Percentiles rank a stretch among this genome's conserved stretches.
These are phyloP conservation scores for Hirtodrosophila histrioides DNA, from an alignment of 2,888 invertebrate genomes.

Conservation along the genomic window DNA sequence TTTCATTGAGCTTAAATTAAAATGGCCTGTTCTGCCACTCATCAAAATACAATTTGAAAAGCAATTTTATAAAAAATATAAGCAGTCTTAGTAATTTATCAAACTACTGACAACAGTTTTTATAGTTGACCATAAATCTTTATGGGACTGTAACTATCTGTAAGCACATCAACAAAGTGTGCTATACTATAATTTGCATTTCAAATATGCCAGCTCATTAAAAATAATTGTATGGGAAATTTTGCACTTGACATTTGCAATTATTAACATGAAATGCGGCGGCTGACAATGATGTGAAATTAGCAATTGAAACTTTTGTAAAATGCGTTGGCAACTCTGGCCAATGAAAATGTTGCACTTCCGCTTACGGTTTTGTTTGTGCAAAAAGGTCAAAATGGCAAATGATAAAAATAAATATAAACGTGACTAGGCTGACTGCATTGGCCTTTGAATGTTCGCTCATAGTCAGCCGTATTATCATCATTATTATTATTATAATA, in stretches of 20 bases:
- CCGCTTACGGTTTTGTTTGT: background rate
- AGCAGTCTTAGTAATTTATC: background rate
- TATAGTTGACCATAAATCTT: slow-evolving; percentile 2
- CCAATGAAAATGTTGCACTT: slow-evolving; percentile 19
- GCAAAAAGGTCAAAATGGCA: slow-evolving; percentile 3
- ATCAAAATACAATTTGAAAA: background rate
- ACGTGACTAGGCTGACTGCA: slow-evolving; percentile 40
- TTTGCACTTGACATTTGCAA: slow-evolving; percentile 46
- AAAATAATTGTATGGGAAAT: slow-evolving; percentile 39
- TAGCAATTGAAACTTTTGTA: slow-evolving; percentile 13
- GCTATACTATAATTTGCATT: slow-evolving; percentile 22
- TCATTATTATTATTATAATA: slow-evolving; percentile 1
- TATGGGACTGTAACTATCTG: background rate
- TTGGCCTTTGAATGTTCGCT: slow-evolving; percentile 33
- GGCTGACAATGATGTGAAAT: slow-evolving; percentile 30
- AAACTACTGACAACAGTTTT: background rate
- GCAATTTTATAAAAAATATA: background rate
- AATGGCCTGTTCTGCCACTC: too few relatives aligned
- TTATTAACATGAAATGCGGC: slow-evolving; percentile 23
- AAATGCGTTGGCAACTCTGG: slow-evolving; percentile 13
- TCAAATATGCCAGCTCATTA: slow-evolving; percentile 48
- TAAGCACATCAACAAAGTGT: slow-evolving; percentile 2
- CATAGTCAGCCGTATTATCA: slow-evolving; percentile 23
- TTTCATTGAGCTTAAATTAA: too few relatives aligned
- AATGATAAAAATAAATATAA: slow-evolving; percentile 23